Base-by-base conservation (phyloP, 2,888 invertebrate species). In the Actias luna region DNA sequence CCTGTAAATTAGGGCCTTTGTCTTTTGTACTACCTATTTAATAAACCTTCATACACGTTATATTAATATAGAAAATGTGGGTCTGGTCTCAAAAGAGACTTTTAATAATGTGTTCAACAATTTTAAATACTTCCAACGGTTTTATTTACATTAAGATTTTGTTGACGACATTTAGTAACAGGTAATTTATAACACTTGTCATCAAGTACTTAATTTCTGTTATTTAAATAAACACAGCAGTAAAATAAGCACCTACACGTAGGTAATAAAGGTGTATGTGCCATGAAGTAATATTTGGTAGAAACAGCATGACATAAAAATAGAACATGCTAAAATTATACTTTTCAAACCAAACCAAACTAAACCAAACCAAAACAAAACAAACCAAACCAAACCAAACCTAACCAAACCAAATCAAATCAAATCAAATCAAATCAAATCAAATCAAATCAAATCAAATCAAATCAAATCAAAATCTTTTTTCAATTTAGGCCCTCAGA, bases 1-100 rank as follows among this genome's bases (percentile, higher is more conserved):
- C 58, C 69, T 59, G 61, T 63, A 73, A 73, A 72, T 68, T 73
- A 69, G 64, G 69, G 71, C 60, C n/a, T 25, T 55, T 60, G 36
- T 65, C 64, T 64, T n/a, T 65, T 61, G 64, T 52, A 60, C 22
- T 10, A 25, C 12, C 59, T 58, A 64, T 69, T 66, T 29, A 55
- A 29, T 52, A 52, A 52, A 27, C 16, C 7, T 29, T 27, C 29
- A 27, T 16, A 29, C 18, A 29, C 27, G 29, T 29, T n/a, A 1
- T 55, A 55, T 55, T 55, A 29, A 29, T 29, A 27, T 8, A 14
- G 29, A n/a, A 16, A 12, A 55, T n/a, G n/a, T 55, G 16, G 8
- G n/a, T 55, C 10, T 3, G 22, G 22, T 7, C 46, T 50, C 10
- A n/a, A 55, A 29, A 29, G 29, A 29, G 29, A 29, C n/a, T 29